Evolutionary conservation across 2,113 vertebrate genomes (phyloP).

Genomic region (Macaca mulatta): DNA sequence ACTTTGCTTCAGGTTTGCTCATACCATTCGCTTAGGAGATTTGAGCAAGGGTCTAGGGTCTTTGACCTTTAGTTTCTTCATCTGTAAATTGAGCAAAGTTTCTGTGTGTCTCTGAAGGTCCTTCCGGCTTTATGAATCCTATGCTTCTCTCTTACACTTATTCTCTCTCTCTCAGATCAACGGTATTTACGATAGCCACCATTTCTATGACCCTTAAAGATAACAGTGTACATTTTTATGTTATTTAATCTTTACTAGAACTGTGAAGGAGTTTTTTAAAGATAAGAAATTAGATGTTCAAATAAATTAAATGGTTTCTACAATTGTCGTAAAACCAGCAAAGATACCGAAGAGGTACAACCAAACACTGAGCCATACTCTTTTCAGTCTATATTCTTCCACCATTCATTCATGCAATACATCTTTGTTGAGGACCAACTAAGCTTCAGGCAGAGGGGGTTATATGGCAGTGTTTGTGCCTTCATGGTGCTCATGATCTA

Average conservation of each 20-base stretch:
- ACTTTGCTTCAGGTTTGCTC: not conserved
- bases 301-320: not conserved
- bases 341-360: not conserved
- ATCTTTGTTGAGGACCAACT: not conserved
- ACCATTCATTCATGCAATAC: too few relatives aligned
- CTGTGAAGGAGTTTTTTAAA: not conserved
- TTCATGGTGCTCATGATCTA: not conserved
- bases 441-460: not conserved
- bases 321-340: not conserved
- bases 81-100: not conserved
- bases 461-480: too few relatives aligned
- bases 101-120: not conserved
- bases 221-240: not conserved
- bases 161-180: not conserved
- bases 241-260: not conserved
- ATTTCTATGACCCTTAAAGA: not conserved
- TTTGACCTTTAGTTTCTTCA: not conserved
- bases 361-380: not conserved
- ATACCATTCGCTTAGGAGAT: not conserved
- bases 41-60: not conserved
- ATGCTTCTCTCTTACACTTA: not conserved
- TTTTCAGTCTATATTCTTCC: not conserved
- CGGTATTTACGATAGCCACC: not conserved
- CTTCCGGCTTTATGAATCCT: not conserved
- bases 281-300: not conserved